phyloP scores from a whole-genome alignment of 1,140 invertebrate genomes.

The Orius insidiosus region DNA sequence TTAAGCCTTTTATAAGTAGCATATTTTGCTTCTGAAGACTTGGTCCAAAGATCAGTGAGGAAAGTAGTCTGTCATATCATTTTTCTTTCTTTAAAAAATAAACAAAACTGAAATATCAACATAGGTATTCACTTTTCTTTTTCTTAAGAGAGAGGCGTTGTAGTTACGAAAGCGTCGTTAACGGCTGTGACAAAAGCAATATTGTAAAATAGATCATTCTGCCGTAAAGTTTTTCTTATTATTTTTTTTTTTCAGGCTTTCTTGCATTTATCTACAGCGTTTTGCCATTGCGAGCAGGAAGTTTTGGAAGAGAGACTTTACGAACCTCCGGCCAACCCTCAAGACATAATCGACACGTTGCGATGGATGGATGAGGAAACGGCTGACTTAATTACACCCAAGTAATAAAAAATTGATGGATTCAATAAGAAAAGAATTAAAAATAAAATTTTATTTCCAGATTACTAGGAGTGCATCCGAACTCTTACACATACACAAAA shows the following conservation, averaged over 20 bases:
- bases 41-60: no score
- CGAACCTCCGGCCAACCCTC: conserved; percentile 43
- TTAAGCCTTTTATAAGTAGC: no score
- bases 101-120: no score
- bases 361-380: conserved; percentile 50
- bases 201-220: no score
- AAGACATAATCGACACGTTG: conserved; percentile 46
- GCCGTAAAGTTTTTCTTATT: neutral
- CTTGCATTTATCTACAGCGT: conserved; percentile 53
- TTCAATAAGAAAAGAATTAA: neutral
- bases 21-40: no score
- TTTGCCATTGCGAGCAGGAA: conserved; percentile 52
- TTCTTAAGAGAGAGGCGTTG: no score
- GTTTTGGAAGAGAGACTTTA: conserved; percentile 48
- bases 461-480: conserved; percentile 30
- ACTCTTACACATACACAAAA: conserved; percentile 37
- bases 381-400: conserved; percentile 44
- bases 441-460: conserved; percentile 14
- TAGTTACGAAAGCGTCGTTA: no score
- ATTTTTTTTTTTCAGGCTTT: conserved; percentile 27
- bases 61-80: no score
- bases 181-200: no score
- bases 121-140: no score
- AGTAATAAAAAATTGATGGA: conserved; percentile 25
- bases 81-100: no score